Percentiles rank a stretch among this genome's conserved stretches.
Evolutionary conservation across 2,113 vertebrate genomes (phyloP).

Genomic region (Colinus virginianus): DNA sequence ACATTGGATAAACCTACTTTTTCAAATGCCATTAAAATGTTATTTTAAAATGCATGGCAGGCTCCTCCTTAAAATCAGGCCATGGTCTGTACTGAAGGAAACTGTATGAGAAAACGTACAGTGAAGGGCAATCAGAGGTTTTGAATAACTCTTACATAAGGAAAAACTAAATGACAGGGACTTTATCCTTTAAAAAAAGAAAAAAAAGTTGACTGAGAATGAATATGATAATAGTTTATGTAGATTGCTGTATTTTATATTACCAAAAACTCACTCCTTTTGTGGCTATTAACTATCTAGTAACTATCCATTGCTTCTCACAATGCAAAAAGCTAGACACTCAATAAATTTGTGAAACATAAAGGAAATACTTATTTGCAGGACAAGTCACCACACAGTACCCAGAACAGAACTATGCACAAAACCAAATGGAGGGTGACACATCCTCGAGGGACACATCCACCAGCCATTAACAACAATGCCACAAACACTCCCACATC

Average conservation of each 20-base stretch:
- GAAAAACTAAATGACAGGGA: neutral
- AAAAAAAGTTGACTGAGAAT: neutral
- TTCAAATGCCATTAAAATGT: neutral
- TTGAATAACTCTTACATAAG: neutral
- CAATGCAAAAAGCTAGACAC: neutral
- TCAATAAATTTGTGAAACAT: neutral
- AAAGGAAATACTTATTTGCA: neutral
- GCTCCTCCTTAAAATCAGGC: conserved; percentile 13
- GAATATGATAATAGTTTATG: neutral
- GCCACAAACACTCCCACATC: neutral
- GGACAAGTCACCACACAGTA: neutral
- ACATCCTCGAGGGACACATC: neutral
- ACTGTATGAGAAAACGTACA: neutral
- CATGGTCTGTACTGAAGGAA: neutral
- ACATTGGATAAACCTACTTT: neutral
- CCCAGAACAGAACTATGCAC: neutral
- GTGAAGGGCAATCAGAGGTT: neutral
- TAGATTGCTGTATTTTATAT: neutral
- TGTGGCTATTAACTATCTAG: neutral
- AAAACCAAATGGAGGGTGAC: neutral
- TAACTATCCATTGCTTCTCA: neutral
- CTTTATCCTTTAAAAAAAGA: neutral
- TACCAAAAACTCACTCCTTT: neutral
- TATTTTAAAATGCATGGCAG: neutral
- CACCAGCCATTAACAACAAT: neutral